Base-by-base conservation (phyloP, 2,888 invertebrate genomes). In the Cactoblastis cactorum region DNA sequence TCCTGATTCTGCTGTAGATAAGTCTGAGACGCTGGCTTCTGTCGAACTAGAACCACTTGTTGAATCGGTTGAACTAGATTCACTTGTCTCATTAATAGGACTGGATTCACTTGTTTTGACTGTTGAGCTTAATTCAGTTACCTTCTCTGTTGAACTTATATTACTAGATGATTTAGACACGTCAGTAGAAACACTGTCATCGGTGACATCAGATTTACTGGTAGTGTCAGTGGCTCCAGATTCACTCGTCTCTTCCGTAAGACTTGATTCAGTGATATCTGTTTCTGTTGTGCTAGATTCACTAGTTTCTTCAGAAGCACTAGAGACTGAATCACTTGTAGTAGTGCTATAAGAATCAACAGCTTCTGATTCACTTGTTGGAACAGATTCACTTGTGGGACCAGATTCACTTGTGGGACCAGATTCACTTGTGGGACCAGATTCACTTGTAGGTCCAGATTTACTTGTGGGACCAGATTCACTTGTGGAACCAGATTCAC, bases 41-140 rank as follows among this genome's bases (percentile, higher is more conserved):
- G 37, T 17, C 17, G 56, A 49, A 43, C 47, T 50, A 35, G 56
- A 58, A 9, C 54, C 51, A 22, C 57, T 60, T 1, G 62, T 57
- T 12, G 18, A 33, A 8, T 28, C 28, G 1, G 28, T 28, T 6
- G 57, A 53, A 2, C 35, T 49, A 45, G 15, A 51, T 22, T 61
- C 63, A 17, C 63, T 56, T 0, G 56, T 53, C 46, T 47, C 14
- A 24, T 41, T 41, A 39, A 57, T 57, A 9, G 53, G 33, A 41
- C 49, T 57, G 1, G 56, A 50, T 37, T 57, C 55, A 28, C 62
- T 60, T 1, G 54, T 49, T 24, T 39, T 56, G 46, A 46, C 56
- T 3, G 58, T 57, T 14, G 51, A 43, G 35, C 49, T 58, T 4
- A 54, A 49, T 35, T 59, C 57, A 17, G 61, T 60, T 4, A 54